A percentile compares a stretch with the other conserved stretches of the same genome.
phyloP scores from a whole-genome alignment of 2,888 invertebrate genomes.

The Pterostichus madidus region DNA sequence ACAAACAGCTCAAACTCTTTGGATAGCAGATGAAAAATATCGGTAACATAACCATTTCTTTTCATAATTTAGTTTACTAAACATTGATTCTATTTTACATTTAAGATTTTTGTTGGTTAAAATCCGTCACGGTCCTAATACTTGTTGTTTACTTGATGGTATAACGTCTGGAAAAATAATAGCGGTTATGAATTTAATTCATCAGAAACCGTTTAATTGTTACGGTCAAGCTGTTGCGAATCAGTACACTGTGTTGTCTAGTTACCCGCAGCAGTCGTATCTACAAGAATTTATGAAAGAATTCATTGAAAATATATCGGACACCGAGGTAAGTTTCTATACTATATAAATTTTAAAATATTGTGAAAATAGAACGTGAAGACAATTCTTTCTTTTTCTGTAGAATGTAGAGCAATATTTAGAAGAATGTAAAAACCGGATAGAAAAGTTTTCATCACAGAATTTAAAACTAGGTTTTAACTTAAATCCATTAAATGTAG shows the following conservation, averaged over 20 bases:
- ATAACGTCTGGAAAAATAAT: slow-evolving; percentile 81
- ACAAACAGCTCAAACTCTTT: slow-evolving; percentile 80
- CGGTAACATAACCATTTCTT: slow-evolving; percentile 79
- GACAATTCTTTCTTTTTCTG: slow-evolving; percentile 68
- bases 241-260: slow-evolving; percentile 82
- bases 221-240: slow-evolving; percentile 82
- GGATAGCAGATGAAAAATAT: slow-evolving; percentile 80
- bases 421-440: slow-evolving; percentile 71
- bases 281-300: slow-evolving; percentile 77
- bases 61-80: slow-evolving; percentile 71
- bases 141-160: slow-evolving; percentile 78
- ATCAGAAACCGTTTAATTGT: slow-evolving; percentile 78
- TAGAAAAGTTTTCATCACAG: slow-evolving; percentile 68
- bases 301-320: slow-evolving; percentile 75
- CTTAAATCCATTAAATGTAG: slow-evolving; percentile 10
- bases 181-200: slow-evolving; percentile 82
- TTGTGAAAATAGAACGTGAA: too few relatives aligned
- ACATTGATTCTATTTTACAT: slow-evolving; percentile 75
- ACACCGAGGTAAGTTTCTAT: too few relatives aligned
- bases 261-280: slow-evolving; percentile 80
- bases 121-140: slow-evolving; percentile 76
- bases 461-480: not conserved
- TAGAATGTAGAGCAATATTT: slow-evolving; percentile 71
- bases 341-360: too few relatives aligned
- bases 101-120: slow-evolving; percentile 76